These are phyloP conservation scores for Sclerurus mexicanus DNA, from an alignment of 2,113 vertebrate genomes.

Conservation along the genomic window DNA sequence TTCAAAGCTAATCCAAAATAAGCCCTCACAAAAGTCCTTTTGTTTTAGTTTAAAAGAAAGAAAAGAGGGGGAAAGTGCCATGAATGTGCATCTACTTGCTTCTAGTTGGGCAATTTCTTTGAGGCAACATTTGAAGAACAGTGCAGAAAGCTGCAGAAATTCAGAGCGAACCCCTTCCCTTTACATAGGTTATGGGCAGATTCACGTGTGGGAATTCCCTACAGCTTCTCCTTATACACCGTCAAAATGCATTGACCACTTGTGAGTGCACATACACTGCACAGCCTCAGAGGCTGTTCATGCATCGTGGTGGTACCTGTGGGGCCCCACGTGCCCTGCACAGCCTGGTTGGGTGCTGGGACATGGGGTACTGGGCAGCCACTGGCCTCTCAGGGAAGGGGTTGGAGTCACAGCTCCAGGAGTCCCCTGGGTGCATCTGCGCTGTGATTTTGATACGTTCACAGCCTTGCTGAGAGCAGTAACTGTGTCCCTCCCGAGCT, in stretches of 20 bases:
- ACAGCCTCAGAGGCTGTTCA: not conserved
- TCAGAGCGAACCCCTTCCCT: not conserved
- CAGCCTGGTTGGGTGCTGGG: not conserved
- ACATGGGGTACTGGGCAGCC: not conserved
- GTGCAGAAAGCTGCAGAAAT: not conserved
- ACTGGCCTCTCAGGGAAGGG: not conserved
- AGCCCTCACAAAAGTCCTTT: not conserved
- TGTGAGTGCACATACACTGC: rapidly evolving
- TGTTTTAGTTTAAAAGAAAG: not conserved
- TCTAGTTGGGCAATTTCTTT: not conserved
- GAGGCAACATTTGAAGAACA: not conserved
- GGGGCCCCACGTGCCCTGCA: constrained; percentile 30
- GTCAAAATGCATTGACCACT: not conserved
- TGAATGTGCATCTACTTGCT: not conserved
- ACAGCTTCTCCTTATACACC: rapidly evolving
- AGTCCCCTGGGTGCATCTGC: not conserved
- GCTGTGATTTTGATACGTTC: constrained; percentile 49
- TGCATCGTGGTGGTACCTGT: not conserved
- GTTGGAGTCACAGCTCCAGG: constrained; percentile 4
- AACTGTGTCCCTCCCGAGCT: constrained; percentile 33
- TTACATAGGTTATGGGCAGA: not conserved
- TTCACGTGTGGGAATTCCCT: not conserved
- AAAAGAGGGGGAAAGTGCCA: not conserved
- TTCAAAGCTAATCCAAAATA: not conserved
- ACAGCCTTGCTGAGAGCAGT: constrained; percentile 58